Conservation (phyloP, 2,888 invertebrate genomes). For the Melipona beecheii region DNA sequence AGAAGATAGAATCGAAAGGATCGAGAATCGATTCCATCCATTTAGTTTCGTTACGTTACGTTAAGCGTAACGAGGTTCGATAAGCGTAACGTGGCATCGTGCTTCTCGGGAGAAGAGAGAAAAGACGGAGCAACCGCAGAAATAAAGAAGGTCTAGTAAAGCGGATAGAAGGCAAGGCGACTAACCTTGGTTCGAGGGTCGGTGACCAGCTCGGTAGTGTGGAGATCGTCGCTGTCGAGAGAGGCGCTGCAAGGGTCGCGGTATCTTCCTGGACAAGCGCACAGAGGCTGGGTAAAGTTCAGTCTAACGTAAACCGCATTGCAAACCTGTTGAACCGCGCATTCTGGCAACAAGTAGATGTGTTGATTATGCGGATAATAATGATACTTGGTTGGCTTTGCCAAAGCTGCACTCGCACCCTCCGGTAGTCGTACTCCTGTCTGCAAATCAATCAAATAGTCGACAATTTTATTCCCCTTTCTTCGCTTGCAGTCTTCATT, state of each 20-base stretch:
- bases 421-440: constrained; percentile 85
- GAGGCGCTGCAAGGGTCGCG: constrained; percentile 96
- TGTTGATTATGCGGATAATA: constrained; percentile 97
- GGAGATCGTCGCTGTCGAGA: constrained; percentile 94
- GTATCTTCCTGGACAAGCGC: constrained; percentile 95
- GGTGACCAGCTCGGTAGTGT: constrained; percentile 95
- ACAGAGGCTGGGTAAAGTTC: constrained; percentile 96
- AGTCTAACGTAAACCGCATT: constrained; percentile 96
- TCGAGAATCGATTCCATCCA: background rate
- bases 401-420: constrained; percentile 85
- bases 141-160: background rate
- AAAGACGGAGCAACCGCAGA: background rate
- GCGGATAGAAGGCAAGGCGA: constrained; percentile 15
- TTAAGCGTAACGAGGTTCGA: background rate
- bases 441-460: constrained; percentile 69
- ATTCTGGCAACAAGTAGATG: constrained; percentile 95
- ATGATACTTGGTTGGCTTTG: constrained; percentile 96
- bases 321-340: constrained; percentile 97
- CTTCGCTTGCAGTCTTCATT: too few species aligned
- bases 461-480: background rate
- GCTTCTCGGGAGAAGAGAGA: background rate
- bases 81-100: background rate
- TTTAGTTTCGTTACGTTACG: constrained; percentile 1
- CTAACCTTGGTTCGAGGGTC: constrained; percentile 93
- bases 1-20: background rate